Percentiles rank a stretch among this genome's conserved stretches.
Evolutionary conservation across 2,113 vertebrate genomes (phyloP).

Genomic region (Chaetodon trifascialis): DNA sequence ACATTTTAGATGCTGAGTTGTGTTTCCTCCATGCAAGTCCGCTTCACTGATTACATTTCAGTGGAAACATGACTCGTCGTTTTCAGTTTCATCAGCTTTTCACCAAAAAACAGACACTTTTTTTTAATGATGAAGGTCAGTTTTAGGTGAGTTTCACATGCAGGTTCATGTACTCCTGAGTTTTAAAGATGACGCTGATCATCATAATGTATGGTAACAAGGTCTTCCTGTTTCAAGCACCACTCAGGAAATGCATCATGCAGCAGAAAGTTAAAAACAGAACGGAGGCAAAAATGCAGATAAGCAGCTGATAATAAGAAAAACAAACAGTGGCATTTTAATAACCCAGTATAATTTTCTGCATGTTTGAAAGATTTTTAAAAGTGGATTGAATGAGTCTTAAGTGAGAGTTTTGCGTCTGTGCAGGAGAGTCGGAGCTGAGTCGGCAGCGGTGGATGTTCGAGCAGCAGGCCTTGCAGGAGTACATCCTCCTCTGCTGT

Average conservation of each 20-base stretch:
- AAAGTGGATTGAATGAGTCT: not conserved
- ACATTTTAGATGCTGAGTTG: not conserved
- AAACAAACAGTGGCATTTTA: not conserved
- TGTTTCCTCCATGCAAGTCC: not conserved
- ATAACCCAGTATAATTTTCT: not conserved
- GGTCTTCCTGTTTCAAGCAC: too few species aligned
- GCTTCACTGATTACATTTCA: too few species aligned
- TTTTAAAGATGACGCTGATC: not conserved
- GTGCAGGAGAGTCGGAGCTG: constrained; percentile 89
- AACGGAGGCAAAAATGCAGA: too few species aligned
- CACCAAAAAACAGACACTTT: not conserved
- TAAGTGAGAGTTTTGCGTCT: not conserved
- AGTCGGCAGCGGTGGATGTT: constrained; percentile 96
- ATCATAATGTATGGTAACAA: too few species aligned
- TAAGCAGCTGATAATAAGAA: not conserved
- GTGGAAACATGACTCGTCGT: not conserved
- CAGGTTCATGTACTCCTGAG: not conserved
- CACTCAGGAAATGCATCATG: not conserved
- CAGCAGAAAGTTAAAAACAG: too few species aligned
- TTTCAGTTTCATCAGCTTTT: not conserved
- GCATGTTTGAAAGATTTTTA: not conserved
- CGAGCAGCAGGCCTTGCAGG: constrained; percentile 94
- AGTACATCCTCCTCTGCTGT: constrained; percentile 97
- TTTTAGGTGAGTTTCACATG: not conserved
- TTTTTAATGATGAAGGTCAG: not conserved